Percentiles rank a stretch among this genome's conserved stretches.
phyloP scores from a whole-genome alignment of 1,140 invertebrate species.

The Uloborus diversus region DNA sequence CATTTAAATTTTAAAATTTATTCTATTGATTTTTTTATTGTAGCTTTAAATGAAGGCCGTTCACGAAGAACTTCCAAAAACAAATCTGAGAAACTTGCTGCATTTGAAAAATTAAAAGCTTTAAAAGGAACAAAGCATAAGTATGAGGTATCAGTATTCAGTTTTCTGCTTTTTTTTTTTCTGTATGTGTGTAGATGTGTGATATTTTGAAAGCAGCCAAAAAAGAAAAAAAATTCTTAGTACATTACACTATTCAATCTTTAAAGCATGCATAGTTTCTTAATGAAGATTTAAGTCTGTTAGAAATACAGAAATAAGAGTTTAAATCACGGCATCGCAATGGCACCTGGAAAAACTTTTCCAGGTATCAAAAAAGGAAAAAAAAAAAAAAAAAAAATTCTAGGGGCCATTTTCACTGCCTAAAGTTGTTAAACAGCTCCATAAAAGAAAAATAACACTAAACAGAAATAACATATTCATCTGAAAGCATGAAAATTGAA shows the following conservation, averaged over 20 bases:
- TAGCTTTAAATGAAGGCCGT: not conserved
- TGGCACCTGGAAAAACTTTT: no score
- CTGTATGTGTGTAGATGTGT: not conserved
- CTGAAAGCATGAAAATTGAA: no score
- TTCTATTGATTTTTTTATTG: not conserved
- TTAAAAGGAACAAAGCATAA: conserved; percentile 87
- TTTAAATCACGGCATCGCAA: no score
- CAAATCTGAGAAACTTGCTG: conserved; percentile 68
- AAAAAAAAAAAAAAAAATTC: no score
- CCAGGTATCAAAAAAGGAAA: no score
- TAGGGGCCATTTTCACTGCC: no score
- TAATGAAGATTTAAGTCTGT: not conserved
- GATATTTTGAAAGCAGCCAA: not conserved
- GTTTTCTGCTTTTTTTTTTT: not conserved
- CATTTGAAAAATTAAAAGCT: conserved; percentile 82
- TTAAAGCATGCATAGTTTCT: not conserved
- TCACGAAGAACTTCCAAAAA: conserved; percentile 60
- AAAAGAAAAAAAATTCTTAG: not conserved
- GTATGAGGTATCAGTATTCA: conserved; percentile 72
- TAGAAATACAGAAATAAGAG: not conserved
- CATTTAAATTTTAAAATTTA: not conserved
- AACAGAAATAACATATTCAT: no score
- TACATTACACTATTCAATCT: not conserved
- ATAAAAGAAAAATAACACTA: no score
- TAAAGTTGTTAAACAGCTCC: no score